Base-by-base conservation (phyloP, 2,888 invertebrate species). In the Eristalinus sepulchralis region DNA sequence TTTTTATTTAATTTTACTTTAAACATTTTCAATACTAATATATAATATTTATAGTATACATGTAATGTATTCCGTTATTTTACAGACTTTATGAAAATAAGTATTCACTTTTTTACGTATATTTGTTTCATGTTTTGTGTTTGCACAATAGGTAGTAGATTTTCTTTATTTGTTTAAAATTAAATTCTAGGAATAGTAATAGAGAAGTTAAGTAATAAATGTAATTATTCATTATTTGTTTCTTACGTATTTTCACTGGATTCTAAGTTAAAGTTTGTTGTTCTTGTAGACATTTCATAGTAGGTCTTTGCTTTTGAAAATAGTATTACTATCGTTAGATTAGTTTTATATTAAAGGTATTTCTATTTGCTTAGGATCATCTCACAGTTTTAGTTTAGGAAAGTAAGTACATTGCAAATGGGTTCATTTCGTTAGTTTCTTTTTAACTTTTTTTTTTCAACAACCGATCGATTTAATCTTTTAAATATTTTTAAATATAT, bases 11-110 rank as follows among this genome's bases (percentile, higher is more conserved):
- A 39, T 76, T 76, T 79, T 53, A 34, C n/a, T 68, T 83, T 53
- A 68, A 39, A 47, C 80, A 63, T 60, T 64, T 47, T 82, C 83
- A 88, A 88, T 88, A 82, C 86, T 81, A 77, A 82, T 80, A 86
- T 80, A 75, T 84, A 72, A 88, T 88, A 76, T 79, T 76, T 83
- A 87, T 79, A 88, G 89, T 89, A 88, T 89, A 88, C 89, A 88
- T 88, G 88, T 89, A 88, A 88, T 89, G 89, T 89, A 88, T 88
- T 88, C 88, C 89, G 87, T 81, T 87, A 85, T 87, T 89, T 88
- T 89, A 77, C 82, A 88, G 81, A 86, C 88, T 73, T 83, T 88
- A 86, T 83, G 81, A 87, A 83, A 87, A 88, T 88, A 88, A 84
- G 83, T 85, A 76, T 88, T 88, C 85, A 83, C 81, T 86, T 85